Conservation (phyloP, 1,140 invertebrate genomes). For the Aphelenchoides besseyi region DNA sequence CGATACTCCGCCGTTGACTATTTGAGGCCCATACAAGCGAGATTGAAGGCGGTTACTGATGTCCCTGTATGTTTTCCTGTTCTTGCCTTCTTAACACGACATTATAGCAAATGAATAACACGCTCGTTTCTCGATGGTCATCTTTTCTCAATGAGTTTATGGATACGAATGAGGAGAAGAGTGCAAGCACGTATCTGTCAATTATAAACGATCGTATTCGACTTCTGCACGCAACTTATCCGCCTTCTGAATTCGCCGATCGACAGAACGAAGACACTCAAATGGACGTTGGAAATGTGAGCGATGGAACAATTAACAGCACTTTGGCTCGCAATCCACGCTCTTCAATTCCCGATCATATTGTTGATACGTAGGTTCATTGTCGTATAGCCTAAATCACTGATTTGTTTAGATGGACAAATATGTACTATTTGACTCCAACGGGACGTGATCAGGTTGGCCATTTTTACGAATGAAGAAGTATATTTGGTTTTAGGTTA, state of each 20-base stretch:
- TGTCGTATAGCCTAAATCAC: not conserved
- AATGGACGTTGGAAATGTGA: not conserved
- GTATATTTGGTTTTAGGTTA: not conserved
- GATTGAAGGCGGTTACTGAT: not conserved
- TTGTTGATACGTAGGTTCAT: slow-evolving; percentile 9
- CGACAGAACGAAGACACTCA: not conserved
- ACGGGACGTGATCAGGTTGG: not conserved
- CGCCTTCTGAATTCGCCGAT: not conserved
- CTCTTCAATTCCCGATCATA: not conserved
- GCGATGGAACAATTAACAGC: not conserved
- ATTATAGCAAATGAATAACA: not conserved
- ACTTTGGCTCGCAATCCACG: not conserved
- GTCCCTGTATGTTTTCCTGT: not conserved
- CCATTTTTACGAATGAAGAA: not conserved
- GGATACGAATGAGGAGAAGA: not conserved
- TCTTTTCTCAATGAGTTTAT: not conserved
- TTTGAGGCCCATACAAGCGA: not conserved
- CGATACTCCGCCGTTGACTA: not conserved
- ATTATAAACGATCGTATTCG: slow-evolving; percentile 3
- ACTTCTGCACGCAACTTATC: not conserved
- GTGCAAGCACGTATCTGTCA: not conserved
- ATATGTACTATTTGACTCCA: slow-evolving; percentile 17
- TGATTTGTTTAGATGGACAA: not conserved
- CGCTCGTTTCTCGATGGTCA: not conserved
- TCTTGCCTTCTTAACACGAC: not conserved